A percentile compares a stretch with the other conserved stretches of the same genome.
These are phyloP conservation scores for Pangasius krempfi DNA, from an alignment of 2,797 vertebrate genomes.

Conservation along the genomic window DNA sequence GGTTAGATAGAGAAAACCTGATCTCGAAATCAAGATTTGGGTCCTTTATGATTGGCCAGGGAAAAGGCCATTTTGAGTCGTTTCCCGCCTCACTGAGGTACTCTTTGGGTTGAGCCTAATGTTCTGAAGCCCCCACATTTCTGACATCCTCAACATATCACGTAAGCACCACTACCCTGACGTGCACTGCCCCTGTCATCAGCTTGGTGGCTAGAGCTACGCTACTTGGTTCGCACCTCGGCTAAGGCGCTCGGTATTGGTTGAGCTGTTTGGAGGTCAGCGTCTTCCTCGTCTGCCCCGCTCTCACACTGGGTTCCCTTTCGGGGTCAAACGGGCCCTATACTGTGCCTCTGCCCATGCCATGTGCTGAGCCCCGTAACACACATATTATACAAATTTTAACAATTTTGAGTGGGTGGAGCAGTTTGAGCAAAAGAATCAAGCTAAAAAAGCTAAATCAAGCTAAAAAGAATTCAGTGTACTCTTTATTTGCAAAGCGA, in stretches of 20 bases:
- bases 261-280: background rate
- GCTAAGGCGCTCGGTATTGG: background rate
- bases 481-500: background rate
- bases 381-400: background rate
- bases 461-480: background rate
- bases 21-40: background rate
- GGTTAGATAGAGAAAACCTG: background rate
- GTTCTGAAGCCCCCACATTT: background rate
- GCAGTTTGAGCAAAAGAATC: background rate
- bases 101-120: background rate
- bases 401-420: background rate
- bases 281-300: background rate
- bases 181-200: background rate
- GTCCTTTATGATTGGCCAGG: background rate
- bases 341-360: background rate
- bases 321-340: background rate
- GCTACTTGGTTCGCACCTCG: no score
- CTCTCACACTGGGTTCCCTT: background rate
- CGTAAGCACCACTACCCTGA: background rate
- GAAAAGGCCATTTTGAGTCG: background rate
- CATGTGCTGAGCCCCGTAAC: background rate
- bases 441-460: background rate
- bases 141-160: background rate
- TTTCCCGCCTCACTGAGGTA: background rate
- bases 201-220: background rate